phyloP scores from a whole-genome alignment of 1,140 invertebrate species.

The Anastrepha ludens region DNA sequence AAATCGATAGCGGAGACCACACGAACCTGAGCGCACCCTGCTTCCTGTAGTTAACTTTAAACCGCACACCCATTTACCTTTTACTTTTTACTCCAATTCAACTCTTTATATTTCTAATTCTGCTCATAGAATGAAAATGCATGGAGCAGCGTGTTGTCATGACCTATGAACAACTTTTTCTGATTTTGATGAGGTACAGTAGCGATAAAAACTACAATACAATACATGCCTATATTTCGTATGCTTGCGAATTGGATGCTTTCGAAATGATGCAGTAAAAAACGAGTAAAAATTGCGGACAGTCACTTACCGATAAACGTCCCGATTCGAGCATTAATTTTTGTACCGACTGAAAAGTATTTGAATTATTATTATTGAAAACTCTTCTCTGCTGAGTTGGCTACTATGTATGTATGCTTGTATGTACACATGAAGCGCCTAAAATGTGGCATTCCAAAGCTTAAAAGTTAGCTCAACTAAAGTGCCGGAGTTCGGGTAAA shows the following conservation, averaged over 20 bases:
- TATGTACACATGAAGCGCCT: neutral
- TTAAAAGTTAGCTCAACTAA: slow-evolving; percentile 7
- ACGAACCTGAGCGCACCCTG: too few relatives aligned
- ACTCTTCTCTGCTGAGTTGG: neutral
- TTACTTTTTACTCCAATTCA: too few relatives aligned
- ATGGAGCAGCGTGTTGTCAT: too few relatives aligned
- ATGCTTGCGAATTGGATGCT: neutral
- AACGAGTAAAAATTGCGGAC: neutral
- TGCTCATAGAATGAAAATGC: too few relatives aligned
- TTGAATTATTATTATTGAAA: slow-evolving; percentile 15
- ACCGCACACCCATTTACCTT: too few relatives aligned
- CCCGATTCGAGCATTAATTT: slow-evolving; percentile 74
- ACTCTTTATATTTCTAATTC: too few relatives aligned
- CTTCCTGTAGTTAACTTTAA: too few relatives aligned
- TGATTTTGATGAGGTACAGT: neutral
- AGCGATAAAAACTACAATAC: too few relatives aligned
- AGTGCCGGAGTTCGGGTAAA: neutral
- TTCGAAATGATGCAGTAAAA: neutral
- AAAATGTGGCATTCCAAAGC: neutral
- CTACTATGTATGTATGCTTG: neutral
- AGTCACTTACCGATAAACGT: slow-evolving; percentile 72
- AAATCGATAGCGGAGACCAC: too few relatives aligned
- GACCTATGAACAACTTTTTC: neutral
- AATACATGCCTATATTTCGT: neutral
- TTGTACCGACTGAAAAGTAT: slow-evolving; percentile 71